Evolutionary conservation across 1,140 invertebrate genomes (phyloP), one percentile per base, ranked within the genome.

Genomic region (Helicoverpa zea): DNA sequence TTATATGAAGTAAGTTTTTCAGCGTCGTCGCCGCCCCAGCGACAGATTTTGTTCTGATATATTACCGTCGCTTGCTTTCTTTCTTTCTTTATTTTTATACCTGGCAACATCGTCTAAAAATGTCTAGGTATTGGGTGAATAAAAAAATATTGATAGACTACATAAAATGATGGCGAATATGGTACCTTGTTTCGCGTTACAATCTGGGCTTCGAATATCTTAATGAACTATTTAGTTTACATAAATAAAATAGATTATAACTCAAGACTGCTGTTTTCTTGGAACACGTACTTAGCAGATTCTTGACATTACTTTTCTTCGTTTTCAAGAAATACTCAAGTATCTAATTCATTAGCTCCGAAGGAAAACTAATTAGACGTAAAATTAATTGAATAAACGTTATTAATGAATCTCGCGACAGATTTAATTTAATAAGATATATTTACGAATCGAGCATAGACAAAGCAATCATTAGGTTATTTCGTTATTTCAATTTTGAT

Each of bases 1-100:
- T 94, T 43, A 43, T 43, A 43, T 43, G 92, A 93, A 93, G 93
- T 91, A 93, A 93, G 90, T 93, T 94, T 93, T 90, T 91, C 86
- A 89, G 81, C 88, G 84, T 88, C 86, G 87, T 75, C 88, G 86
- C 87, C 86, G 81, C 70, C 81, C 16, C 35, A 59, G 35, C 54
- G 43, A 16, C 14, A 30, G 59, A 66, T 52, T 47, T 75, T 51
- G 18, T 66, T 54, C 61, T 66, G 49, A 66, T 54, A 66, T 66
- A 77, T 54, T 77, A 66, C 59, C 13, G n/a, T 49, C 51, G n/a
- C 29, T 49, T 13, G 23, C 23, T 13, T 63, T 77, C 52, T 49
- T 13, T 51, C 23, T 13, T 51, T 77, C 16, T 66, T 29, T 77
- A 54, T 66, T 64, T 49, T 35, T 73, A 5, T 56, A 72, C 51